These are phyloP conservation scores for Altica lythri DNA, from an alignment of 2,888 invertebrate genomes.

Conservation along the genomic window DNA sequence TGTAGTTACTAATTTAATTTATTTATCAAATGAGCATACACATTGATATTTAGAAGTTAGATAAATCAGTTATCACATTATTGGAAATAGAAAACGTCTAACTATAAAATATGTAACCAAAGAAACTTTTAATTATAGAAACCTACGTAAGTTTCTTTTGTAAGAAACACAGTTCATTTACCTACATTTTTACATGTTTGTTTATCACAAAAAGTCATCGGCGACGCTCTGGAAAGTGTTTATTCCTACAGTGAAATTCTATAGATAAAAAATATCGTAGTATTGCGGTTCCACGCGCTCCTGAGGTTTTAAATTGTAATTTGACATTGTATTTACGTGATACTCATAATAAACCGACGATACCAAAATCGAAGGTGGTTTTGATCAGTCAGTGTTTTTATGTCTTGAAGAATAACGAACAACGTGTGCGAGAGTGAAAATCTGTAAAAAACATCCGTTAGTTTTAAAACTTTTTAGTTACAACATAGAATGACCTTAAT, in stretches of 20 bases:
- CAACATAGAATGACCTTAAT: neutral
- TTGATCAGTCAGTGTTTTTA: conserved; percentile 6
- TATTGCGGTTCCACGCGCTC: neutral
- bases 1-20: too few species aligned
- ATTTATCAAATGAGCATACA: too few species aligned
- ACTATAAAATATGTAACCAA: too few species aligned
- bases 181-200: neutral
- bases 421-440: neutral
- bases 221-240: neutral
- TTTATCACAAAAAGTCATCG: too few species aligned
- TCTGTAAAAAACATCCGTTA: neutral
- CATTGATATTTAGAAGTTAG: too few species aligned
- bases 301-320: neutral
- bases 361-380: conserved; percentile 10
- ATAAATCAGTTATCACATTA: too few species aligned
- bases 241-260: neutral
- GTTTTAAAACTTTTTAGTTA: neutral
- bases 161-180: neutral
- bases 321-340: conserved; percentile 6
- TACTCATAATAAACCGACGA: neutral
- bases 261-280: conserved; percentile 1
- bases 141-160: neutral
- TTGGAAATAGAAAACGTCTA: too few species aligned
- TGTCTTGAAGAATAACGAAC: neutral
- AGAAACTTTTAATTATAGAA: neutral